Percentiles rank a stretch among this genome's conserved stretches.
Conservation (phyloP, 2,797 vertebrate genomes). For the Myripristis jacobus region DNA sequence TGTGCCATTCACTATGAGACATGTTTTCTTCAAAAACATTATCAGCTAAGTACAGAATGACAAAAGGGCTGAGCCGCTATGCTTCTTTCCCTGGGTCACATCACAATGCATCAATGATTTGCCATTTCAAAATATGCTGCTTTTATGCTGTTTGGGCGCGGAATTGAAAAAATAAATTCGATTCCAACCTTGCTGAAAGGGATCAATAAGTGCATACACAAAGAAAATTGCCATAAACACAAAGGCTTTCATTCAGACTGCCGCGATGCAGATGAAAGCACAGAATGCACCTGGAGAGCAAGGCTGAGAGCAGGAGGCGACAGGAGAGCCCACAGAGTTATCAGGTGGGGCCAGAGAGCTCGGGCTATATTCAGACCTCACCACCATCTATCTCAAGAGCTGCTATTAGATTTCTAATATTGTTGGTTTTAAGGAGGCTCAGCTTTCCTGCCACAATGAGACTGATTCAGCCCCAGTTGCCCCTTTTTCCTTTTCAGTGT, state of each 20-base stretch:
- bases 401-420: conserved; percentile 78
- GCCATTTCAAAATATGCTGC: conserved; percentile 63
- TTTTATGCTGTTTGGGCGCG: conserved; percentile 53
- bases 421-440: conserved; percentile 70
- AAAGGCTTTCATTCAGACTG: conserved; percentile 67
- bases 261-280: conserved; percentile 64
- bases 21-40: conserved; percentile 45
- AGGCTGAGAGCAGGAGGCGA: conserved; percentile 41
- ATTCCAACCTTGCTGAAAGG: conserved; percentile 50
- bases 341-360: conserved; percentile 62
- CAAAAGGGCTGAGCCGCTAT: conserved; percentile 49
- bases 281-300: conserved; percentile 61
- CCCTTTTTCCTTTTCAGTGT: conserved; percentile 67
- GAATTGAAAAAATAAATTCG: conserved; percentile 45
- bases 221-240: conserved; percentile 68
- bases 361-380: conserved; percentile 57
- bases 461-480: conserved; percentile 59
- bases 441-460: conserved; percentile 71
- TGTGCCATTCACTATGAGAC: conserved; percentile 34
- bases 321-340: conserved; percentile 56
- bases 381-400: conserved; percentile 56
- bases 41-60: conserved; percentile 38
- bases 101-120: conserved; percentile 63
- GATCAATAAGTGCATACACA: conserved; percentile 69
- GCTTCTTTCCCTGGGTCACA: conserved; percentile 53